Conservation (phyloP, 2,113 vertebrate species). For the Microcebus jonahi region DNA sequence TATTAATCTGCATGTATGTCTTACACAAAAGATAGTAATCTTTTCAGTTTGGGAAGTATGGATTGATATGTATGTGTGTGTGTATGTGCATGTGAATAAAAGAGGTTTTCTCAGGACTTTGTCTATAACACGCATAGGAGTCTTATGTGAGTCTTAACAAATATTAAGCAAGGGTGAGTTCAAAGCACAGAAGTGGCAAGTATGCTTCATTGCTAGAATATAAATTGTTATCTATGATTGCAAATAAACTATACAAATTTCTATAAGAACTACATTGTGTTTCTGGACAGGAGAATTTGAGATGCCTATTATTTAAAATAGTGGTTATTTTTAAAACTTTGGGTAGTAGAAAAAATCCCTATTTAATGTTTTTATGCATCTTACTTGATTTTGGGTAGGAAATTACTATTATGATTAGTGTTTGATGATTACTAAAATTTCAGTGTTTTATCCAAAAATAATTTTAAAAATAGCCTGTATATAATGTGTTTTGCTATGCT, state of each 20-base stretch:
- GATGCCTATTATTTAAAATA: background rate
- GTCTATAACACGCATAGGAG: slow-evolving; percentile 56
- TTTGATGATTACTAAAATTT: background rate
- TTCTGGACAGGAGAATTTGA: slow-evolving; percentile 49
- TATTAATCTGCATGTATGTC: slow-evolving; percentile 80
- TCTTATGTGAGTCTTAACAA: slow-evolving; percentile 65
- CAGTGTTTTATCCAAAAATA: slow-evolving; percentile 2
- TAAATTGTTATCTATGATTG: slow-evolving; percentile 61
- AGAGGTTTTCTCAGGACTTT: slow-evolving; percentile 58
- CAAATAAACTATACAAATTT: slow-evolving; percentile 32
- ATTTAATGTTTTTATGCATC: background rate
- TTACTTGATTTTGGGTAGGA: background rate
- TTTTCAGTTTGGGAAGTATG: slow-evolving; percentile 67
- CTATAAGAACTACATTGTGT: slow-evolving; percentile 43
- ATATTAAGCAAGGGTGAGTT: slow-evolving; percentile 61
- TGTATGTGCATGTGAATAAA: slow-evolving; percentile 44
- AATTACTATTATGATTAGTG: background rate
- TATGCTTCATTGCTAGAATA: slow-evolving; percentile 67
- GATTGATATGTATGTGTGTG: slow-evolving; percentile 29
- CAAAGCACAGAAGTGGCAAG: slow-evolving; percentile 44
- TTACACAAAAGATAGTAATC: slow-evolving; percentile 66
- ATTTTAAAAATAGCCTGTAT: background rate
- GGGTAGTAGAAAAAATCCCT: background rate
- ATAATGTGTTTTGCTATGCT: background rate
- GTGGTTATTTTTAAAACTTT: slow-evolving; percentile 38